Percentiles rank a stretch among this genome's conserved stretches.
phyloP scores from a whole-genome alignment of 2,113 vertebrate species.

The Corythornis cristatus region DNA sequence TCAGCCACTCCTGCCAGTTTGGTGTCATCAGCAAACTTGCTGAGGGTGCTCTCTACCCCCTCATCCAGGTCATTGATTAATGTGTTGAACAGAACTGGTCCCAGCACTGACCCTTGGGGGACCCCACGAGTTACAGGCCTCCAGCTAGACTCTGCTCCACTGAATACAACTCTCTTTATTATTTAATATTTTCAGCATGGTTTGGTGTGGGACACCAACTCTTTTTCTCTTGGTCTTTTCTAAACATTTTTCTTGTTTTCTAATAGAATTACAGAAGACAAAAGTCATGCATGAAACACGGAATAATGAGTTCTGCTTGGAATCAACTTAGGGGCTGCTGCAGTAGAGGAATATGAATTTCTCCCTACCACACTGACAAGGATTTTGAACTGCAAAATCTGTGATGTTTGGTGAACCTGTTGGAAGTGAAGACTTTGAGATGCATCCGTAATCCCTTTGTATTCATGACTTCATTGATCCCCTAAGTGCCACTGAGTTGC shows the following conservation, averaged over 20 bases:
- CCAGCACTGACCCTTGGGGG: no score
- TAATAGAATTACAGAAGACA: background rate
- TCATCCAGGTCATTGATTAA: no score
- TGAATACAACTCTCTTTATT: background rate
- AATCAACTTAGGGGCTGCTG: accelerated
- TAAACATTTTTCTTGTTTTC: background rate
- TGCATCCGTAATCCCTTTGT: background rate
- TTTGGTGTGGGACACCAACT: background rate
- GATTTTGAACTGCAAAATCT: background rate
- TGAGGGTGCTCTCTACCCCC: no score
- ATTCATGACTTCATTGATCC: background rate
- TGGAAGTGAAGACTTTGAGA: background rate
- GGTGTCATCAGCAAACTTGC: no score
- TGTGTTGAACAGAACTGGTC: no score
- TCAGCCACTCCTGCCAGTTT: no score
- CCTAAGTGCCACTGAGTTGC: background rate
- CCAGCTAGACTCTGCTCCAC: no score
- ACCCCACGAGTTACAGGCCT: no score
- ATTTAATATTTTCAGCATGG: background rate
- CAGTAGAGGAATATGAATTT: background rate
- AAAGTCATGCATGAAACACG: background rate
- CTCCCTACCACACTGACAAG: background rate
- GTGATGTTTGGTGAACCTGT: background rate
- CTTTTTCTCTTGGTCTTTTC: background rate
- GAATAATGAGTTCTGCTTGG: background rate